Conservation (phyloP, 1,140 invertebrate species). For the Pristionchus pacificus region DNA sequence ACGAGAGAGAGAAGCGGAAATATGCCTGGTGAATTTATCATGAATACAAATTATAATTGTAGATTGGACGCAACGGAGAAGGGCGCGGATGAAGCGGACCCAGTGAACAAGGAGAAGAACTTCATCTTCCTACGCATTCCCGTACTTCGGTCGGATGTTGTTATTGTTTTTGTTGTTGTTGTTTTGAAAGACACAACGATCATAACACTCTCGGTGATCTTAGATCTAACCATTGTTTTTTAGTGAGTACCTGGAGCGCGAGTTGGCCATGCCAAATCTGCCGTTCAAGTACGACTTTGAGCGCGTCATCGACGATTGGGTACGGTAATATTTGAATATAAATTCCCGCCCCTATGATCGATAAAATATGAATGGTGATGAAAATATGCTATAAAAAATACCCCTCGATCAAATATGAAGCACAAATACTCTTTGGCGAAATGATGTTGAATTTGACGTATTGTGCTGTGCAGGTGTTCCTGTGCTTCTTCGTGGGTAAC, state of each 20-base stretch:
- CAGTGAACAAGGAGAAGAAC: conserved; percentile 49
- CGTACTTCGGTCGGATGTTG: conserved; percentile 66
- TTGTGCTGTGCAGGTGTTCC: conserved; percentile 80
- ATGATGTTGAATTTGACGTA: neutral
- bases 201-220: no score
- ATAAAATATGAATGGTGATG: neutral
- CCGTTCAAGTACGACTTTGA: conserved; percentile 75
- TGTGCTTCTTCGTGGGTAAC: conserved; percentile 99
- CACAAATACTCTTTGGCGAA: neutral
- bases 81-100: conserved; percentile 47
- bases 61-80: conserved; percentile 30
- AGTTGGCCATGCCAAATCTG: conserved; percentile 84
- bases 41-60: neutral
- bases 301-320: conserved; percentile 92
- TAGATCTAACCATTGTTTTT: neutral
- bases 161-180: no score
- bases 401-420: neutral
- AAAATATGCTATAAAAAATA: neutral
- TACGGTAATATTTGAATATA: conserved; percentile 93
- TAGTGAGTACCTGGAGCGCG: conserved; percentile 86
- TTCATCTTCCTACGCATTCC: conserved; percentile 70
- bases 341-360: neutral
- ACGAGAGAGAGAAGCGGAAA: no score
- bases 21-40: neutral
- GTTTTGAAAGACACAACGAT: no score